Evolutionary conservation across 2,888 invertebrate genomes (phyloP).

Genomic region (Rotaria magnacalcarata): DNA sequence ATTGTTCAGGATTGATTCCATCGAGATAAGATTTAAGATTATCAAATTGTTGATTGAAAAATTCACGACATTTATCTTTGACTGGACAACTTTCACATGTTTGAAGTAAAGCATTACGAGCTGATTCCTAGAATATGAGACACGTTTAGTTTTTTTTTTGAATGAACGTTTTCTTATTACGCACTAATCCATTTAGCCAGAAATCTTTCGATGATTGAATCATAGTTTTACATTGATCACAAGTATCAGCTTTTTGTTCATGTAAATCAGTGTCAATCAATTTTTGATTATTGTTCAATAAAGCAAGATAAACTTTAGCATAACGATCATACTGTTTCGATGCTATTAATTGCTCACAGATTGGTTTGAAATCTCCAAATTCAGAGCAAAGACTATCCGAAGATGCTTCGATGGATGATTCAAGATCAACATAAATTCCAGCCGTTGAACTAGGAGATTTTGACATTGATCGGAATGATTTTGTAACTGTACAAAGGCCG

Average conservation of each 20-base stretch:
- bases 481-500: background rate
- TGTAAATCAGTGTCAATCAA: background rate
- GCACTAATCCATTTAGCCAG: background rate
- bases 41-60: background rate
- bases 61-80: background rate
- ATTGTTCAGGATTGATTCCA: conserved; percentile 20
- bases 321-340: background rate
- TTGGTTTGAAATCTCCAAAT: background rate
- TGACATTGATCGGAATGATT: background rate
- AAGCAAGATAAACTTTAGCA: background rate
- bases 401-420: background rate
- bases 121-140: background rate
- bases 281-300: background rate
- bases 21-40: background rate
- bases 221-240: background rate
- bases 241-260: background rate
- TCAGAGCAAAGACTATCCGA: background rate
- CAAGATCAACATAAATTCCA: background rate
- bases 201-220: background rate
- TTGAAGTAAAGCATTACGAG: background rate
- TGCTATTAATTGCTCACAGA: background rate
- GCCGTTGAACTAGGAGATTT: too few species aligned
- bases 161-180: background rate
- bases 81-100: background rate
- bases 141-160: too few species aligned